Evolutionary conservation across 2,888 invertebrate genomes (phyloP), one percentile per base, ranked within the genome.

Genomic region (Philonicus albiceps): DNA sequence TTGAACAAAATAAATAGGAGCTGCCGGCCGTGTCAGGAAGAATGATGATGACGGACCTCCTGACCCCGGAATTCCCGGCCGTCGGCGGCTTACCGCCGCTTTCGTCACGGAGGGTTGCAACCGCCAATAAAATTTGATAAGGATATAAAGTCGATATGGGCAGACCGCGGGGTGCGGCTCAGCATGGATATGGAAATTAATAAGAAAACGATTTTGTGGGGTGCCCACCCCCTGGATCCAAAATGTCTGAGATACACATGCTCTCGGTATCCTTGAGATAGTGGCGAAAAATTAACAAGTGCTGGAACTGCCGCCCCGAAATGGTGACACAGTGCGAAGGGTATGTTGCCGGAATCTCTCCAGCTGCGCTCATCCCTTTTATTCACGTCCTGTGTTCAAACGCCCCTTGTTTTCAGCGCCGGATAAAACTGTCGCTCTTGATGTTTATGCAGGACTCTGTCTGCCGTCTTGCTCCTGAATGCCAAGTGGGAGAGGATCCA

Each of bases 101-200:
- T 31, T 31, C n/a, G 11, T 16, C 19, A 80, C 30, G 27, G 80
- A 53, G 49, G 53, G 53, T 53, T 31, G 49, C 34, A 34, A 72
- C 83, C 83, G 55, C 83, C 64, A 83, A 83, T 83, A 83, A 83
- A 83, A 83, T 83, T 83, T 83, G 83, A 83, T 83, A 83, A 83
- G 83, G 83, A 64, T 40, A 72, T 72, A 83, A 78, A 83, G 72
- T 64, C 64, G n/a, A 64, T 27, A 49, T 11, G 19, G 30, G 8
- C 64, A 37, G 34, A 55, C 27, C 73, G 8, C 53, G 81, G 72
- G 64, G 49, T 83, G 83, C 27, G 37, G 64, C 8, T 6, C 27
- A 83, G 72, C 11, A 83, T 64, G 34, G 72, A 83, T 83, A 83
- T 83, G 83, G 83, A 83, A 83, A 83, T 83, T 83, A 83, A 83